A percentile compares a stretch with the other conserved stretches of the same genome.
Conservation (phyloP, 2,888 invertebrate genomes). For the Epistrophella euchroma region DNA sequence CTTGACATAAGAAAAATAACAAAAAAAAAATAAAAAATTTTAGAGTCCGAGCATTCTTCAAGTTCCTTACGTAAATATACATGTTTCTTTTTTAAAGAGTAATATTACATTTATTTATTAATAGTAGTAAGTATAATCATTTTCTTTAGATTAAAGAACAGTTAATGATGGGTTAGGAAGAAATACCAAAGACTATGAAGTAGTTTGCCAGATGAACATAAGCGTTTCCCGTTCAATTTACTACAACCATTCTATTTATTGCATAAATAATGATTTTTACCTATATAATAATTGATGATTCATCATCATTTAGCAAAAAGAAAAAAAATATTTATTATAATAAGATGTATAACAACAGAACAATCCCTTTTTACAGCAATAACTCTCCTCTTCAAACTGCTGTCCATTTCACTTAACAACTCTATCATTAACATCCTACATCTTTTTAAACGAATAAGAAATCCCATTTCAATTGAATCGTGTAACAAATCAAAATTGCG, state of each 20-base stretch:
- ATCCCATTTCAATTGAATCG: constrained; percentile 40
- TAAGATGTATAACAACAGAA: constrained; percentile 7
- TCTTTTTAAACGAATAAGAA: constrained; percentile 11
- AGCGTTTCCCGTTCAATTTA: neutral
- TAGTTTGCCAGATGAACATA: neutral
- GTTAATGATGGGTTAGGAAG: too few relatives aligned
- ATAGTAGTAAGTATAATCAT: too few relatives aligned
- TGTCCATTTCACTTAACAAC: constrained; percentile 14
- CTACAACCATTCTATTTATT: neutral
- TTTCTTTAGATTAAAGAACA: too few relatives aligned
- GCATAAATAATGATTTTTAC: neutral
- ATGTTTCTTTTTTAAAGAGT: too few relatives aligned
- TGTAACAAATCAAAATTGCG: constrained; percentile 62
- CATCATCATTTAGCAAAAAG: too few relatives aligned
- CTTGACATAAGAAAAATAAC: too few relatives aligned
- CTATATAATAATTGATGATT: neutral
- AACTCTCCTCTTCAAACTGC: neutral
- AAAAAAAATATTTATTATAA: neutral
- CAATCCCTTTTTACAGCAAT: neutral
- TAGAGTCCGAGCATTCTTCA: neutral
- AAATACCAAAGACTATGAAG: neutral
- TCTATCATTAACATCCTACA: constrained; percentile 23
- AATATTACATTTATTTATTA: too few relatives aligned
- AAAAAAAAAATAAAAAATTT: too few relatives aligned
- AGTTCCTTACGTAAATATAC: too few relatives aligned